A percentile compares a stretch with the other conserved stretches of the same genome.
Conservation (phyloP, 2,888 invertebrate species). For the Ectemnius cavifrons region DNA sequence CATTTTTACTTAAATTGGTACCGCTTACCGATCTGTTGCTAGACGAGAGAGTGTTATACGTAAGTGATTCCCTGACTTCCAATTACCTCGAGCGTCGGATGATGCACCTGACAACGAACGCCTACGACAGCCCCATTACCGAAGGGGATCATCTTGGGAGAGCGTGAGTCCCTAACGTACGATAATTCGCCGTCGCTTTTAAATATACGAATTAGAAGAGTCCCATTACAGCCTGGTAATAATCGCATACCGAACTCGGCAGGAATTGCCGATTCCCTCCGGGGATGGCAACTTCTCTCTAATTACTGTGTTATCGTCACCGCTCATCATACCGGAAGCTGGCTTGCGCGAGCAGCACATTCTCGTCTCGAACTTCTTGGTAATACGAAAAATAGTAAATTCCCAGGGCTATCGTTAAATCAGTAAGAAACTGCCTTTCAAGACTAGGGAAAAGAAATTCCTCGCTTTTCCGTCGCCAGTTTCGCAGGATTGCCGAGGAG, state of each 20-base stretch:
- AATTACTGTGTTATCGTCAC: too few species aligned
- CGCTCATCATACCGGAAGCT: too few species aligned
- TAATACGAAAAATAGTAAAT: too few species aligned
- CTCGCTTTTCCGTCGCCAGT: slow-evolving; percentile 1
- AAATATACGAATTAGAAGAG: slow-evolving; percentile 54
- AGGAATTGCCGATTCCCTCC: too few species aligned
- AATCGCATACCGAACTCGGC: slow-evolving; percentile 43
- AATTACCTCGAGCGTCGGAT: slow-evolving; percentile 45
- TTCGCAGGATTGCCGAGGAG: slow-evolving; percentile 30
- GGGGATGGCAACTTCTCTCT: too few species aligned
- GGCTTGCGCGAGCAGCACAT: too few species aligned
- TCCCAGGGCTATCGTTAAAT: too few species aligned
- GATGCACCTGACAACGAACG: slow-evolving; percentile 39
- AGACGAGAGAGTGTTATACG: too few species aligned
- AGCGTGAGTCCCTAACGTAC: slow-evolving; percentile 54
- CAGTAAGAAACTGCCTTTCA: too few species aligned
- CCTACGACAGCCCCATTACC: slow-evolving; percentile 58
- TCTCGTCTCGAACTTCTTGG: too few species aligned
- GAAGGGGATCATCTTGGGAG: slow-evolving; percentile 43
- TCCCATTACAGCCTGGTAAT: slow-evolving; percentile 50
- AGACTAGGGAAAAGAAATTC: neutral
- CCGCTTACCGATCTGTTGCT: too few species aligned
- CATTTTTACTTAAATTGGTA: too few species aligned
- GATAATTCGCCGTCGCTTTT: slow-evolving; percentile 49
- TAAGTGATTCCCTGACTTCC: neutral